Percentiles rank a stretch among this genome's conserved stretches.
Evolutionary conservation across 2,888 invertebrate species (phyloP).

Genomic region (Tridacna crocea): DNA sequence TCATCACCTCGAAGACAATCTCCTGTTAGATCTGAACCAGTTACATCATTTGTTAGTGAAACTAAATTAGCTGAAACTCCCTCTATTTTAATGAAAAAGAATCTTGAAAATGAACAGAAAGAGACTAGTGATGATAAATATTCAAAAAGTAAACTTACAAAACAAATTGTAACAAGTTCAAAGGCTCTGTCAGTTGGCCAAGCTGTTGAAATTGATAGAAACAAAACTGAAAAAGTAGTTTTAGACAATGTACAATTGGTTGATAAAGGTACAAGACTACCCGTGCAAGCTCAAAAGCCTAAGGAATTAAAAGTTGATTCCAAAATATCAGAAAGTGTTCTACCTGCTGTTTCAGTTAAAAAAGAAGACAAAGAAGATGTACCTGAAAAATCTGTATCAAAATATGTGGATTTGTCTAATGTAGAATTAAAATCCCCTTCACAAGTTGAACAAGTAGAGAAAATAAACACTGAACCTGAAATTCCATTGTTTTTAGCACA

Average conservation of each 20-base stretch:
- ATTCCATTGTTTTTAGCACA: slow-evolving; percentile 12
- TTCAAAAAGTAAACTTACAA: background rate
- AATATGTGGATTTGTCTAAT: slow-evolving; percentile 22
- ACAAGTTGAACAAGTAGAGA: background rate
- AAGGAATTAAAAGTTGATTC: slow-evolving; percentile 28
- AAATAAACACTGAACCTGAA: slow-evolving; percentile 13
- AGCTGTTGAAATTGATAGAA: background rate
- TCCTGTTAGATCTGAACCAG: slow-evolving; percentile 23
- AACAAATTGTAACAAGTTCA: background rate
- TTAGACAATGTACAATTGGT: too few relatives aligned
- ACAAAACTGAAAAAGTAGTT: background rate
- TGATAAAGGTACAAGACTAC: background rate
- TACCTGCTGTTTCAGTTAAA: slow-evolving; percentile 9
- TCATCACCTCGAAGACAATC: slow-evolving; percentile 43
- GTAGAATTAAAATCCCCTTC: slow-evolving; percentile 20
- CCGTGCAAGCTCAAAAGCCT: background rate
- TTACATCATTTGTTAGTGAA: slow-evolving; percentile 13
- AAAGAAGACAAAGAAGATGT: slow-evolving; percentile 7
- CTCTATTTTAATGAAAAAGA: background rate
- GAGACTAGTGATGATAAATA: background rate
- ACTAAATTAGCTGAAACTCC: slow-evolving; percentile 2
- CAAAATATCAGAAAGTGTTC: slow-evolving; percentile 11
- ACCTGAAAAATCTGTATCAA: background rate
- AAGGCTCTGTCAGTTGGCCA: background rate
- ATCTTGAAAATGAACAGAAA: background rate